Base-by-base conservation (phyloP, 2,113 vertebrate species). In the Leptobrachium ailaonicum region DNA sequence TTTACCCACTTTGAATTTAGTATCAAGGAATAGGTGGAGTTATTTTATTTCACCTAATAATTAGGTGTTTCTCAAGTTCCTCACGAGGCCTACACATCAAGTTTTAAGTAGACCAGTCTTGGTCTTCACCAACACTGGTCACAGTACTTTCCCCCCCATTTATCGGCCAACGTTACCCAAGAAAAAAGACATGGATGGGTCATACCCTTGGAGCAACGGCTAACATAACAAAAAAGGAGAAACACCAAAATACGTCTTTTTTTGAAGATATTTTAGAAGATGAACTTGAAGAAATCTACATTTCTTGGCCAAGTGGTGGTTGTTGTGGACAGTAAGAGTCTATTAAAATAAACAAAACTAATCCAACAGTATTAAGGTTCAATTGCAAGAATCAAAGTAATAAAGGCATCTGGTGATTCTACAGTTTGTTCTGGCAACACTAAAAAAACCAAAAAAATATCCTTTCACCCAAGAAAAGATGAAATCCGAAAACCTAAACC, bases 351-450 rank as follows among this genome's bases (percentile, higher is more conserved):
- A 60, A 13, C 4, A 60, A 12, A 60, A 12, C 56, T 14, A 60
- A 12, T 11, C 10, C 56, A 2, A 64, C 20, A 64, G 62, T 64
- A 64, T 64, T 47, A 70, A 70, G 43, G 45, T 44, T 11, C 13
- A 14, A 75, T 41, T 42, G 42, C 10, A 62, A 69, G 62, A 62
- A 56, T 53, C 42, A 11, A 54, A 66, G 50, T 32, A 43, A 60
- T 44, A 73, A 82, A 80, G 72, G 69, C 80, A 82, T 14, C 50
- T 73, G 13, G 79, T 74, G 72, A 75, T 73, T 45, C 66, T 62
- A 75, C 42, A 9, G 71, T 53, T 58, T 50, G 43, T 56, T 81
- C 53, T 56, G 9, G 44, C 11, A 58, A 62, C 41, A 20, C 64
- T 62, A 58, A 64, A 60, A 75, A 6, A 58, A 12, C 32, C 54